A percentile compares a stretch with the other conserved stretches of the same genome.
Conservation (phyloP, 2,797 vertebrate genomes). For the Eurystomus glaucurus region DNA sequence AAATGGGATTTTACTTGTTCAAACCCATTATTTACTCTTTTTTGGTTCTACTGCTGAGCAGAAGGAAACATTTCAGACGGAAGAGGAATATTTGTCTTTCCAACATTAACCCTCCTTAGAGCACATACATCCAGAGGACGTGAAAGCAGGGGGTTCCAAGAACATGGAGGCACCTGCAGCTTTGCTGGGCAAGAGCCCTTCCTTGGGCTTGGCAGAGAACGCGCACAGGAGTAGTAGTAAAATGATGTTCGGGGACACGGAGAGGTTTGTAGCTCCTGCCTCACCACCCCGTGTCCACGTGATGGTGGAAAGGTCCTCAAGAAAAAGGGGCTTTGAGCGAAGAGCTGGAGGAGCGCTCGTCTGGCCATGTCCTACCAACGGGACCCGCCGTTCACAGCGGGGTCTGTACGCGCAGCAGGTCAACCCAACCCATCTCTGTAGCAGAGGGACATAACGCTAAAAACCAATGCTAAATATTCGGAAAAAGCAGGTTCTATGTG, state of each 20-base stretch:
- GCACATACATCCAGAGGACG: not conserved
- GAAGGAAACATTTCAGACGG: not conserved
- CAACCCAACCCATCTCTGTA: not conserved
- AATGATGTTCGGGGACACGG: not conserved
- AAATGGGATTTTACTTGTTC: not conserved
- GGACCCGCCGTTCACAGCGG: no score
- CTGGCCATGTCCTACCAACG: no score
- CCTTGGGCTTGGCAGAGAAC: not conserved
- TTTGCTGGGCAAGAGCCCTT: not conserved
- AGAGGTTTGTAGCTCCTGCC: not conserved
- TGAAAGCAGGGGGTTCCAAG: not conserved
- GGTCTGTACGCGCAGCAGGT: not conserved
- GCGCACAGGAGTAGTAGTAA: not conserved
- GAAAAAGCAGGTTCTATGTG: not conserved
- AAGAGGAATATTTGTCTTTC: not conserved
- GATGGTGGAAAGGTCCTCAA: not conserved
- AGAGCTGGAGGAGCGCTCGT: not conserved
- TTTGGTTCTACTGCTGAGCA: not conserved
- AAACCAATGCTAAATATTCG: not conserved
- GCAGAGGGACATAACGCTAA: not conserved
- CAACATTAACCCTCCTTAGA: not conserved
- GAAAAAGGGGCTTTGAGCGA: not conserved
- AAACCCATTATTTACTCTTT: not conserved
- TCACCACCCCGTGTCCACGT: not conserved
- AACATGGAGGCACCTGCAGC: not conserved